These are phyloP conservation scores for Sebastes alutus DNA, from an alignment of 2,797 vertebrate species.

Conservation along the genomic window DNA sequence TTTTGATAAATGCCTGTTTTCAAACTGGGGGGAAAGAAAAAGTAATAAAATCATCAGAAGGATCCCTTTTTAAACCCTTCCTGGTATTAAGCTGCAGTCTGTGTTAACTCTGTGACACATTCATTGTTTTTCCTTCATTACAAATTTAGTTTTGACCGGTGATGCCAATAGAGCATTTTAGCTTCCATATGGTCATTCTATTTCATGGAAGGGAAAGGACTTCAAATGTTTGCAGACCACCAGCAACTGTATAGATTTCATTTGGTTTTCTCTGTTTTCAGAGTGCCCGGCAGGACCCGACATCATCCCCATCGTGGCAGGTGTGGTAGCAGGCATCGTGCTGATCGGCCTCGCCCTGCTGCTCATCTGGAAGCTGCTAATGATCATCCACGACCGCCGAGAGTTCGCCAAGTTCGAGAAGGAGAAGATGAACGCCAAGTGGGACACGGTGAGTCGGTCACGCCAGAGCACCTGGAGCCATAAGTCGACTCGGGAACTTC, in stretches of 20 bases:
- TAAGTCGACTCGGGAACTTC: background rate
- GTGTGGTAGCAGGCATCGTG: conserved; percentile 97
- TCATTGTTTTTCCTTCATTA: background rate
- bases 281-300: conserved; percentile 95
- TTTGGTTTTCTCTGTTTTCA: conserved; percentile 40
- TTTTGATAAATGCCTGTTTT: background rate
- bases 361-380: conserved; percentile 98
- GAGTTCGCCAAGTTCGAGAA: conserved; percentile 99
- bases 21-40: background rate
- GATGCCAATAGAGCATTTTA: background rate
- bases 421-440: conserved; percentile 99
- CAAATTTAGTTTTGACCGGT: background rate
- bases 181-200: background rate
- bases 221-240: too few relatives aligned
- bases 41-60: background rate
- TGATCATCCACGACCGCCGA: conserved; percentile 98
- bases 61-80: background rate
- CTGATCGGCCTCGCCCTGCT: conserved; percentile 96
- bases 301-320: conserved; percentile 97
- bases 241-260: background rate
- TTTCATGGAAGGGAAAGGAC: background rate
- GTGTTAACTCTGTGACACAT: background rate
- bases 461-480: background rate
- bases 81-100: background rate
- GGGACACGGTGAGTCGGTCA: conserved; percentile 91